Evolutionary conservation across 2,797 vertebrate species (phyloP).

Genomic region (Tapera naevia): DNA sequence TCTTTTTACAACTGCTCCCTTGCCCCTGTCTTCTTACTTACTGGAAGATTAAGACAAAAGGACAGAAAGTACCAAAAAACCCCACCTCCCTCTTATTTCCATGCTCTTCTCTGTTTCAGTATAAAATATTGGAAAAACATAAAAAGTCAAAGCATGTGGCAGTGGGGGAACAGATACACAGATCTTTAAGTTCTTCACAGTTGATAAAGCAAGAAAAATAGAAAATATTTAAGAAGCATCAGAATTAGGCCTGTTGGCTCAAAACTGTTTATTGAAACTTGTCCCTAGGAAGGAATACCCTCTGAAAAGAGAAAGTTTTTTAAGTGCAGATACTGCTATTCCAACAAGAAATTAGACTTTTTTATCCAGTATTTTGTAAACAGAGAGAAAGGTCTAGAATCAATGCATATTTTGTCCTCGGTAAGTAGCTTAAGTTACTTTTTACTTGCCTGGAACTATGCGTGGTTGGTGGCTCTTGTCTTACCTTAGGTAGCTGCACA

Average conservation of each 20-base stretch:
- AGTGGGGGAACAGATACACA: neutral
- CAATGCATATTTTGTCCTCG: no score
- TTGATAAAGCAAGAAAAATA: neutral
- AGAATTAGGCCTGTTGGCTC: neutral
- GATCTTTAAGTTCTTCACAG: neutral
- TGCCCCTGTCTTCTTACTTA: neutral
- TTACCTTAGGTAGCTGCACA: no score
- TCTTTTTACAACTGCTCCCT: neutral
- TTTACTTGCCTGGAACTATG: no score
- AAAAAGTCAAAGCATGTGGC: neutral
- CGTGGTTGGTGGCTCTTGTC: no score
- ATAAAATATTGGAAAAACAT: neutral
- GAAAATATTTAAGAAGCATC: neutral
- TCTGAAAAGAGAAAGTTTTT: no score
- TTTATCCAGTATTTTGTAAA: no score
- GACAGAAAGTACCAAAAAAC: neutral
- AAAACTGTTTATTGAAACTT: neutral
- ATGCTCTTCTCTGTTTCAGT: neutral
- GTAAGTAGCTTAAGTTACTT: no score
- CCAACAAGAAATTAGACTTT: no score
- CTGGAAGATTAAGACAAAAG: neutral
- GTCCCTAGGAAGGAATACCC: neutral
- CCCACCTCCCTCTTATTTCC: neutral
- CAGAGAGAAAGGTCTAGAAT: no score
- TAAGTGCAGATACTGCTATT: no score